Evolutionary conservation across 2,888 invertebrate genomes (phyloP).

Genomic region (Miltochrista miniata): DNA sequence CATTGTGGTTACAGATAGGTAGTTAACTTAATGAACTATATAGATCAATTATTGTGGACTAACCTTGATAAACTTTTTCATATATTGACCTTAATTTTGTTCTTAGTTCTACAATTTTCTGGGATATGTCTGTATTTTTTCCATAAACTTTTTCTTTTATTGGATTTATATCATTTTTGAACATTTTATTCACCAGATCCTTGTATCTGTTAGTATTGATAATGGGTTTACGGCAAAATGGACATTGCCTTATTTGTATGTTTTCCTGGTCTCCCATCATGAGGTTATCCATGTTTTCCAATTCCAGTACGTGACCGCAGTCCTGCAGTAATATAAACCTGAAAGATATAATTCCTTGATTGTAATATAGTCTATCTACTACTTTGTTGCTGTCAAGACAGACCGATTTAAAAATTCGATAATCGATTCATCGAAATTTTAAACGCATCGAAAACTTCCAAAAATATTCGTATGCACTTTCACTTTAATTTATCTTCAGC

Average conservation of each 20-base stretch:
- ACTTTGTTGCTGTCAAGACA: too few species aligned
- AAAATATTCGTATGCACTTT: too few species aligned
- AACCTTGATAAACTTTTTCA: neutral
- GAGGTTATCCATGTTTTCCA: slow-evolving; percentile 70
- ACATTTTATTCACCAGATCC: slow-evolving; percentile 69
- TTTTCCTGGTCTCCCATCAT: slow-evolving; percentile 57
- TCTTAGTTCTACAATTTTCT: slow-evolving; percentile 33
- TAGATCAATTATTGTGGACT: neutral
- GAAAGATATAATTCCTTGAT: slow-evolving; percentile 14
- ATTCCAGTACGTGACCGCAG: slow-evolving; percentile 77
- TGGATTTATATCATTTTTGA: slow-evolving; percentile 65
- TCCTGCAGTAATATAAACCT: slow-evolving; percentile 81
- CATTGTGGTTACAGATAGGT: neutral
- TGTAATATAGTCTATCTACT: too few species aligned
- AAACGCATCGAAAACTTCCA: too few species aligned
- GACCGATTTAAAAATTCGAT: too few species aligned
- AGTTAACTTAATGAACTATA: neutral
- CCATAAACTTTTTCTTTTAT: slow-evolving; percentile 71
- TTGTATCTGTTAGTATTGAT: slow-evolving; percentile 83
- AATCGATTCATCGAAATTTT: too few species aligned
- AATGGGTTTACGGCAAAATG: slow-evolving; percentile 84
- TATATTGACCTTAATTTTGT: slow-evolving; percentile 10
- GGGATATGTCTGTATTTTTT: slow-evolving; percentile 40
- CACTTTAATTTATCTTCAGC: too few species aligned
- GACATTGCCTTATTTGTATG: slow-evolving; percentile 75